phyloP scores from a whole-genome alignment of 1,140 invertebrate species.

The Apis dorsata region DNA sequence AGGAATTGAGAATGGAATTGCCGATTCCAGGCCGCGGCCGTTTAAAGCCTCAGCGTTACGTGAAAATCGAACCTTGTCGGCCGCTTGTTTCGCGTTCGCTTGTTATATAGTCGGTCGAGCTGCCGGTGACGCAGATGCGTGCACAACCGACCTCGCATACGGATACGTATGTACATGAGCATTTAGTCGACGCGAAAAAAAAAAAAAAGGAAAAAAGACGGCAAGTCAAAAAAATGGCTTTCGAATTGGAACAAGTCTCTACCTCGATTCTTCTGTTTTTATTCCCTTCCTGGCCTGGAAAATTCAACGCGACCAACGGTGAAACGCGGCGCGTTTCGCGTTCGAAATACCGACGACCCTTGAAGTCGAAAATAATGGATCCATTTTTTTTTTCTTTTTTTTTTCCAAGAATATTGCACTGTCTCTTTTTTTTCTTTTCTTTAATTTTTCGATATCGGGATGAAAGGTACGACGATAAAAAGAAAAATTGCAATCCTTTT shows the following conservation, averaged over 20 bases:
- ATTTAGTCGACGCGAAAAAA: neutral
- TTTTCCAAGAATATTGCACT: neutral
- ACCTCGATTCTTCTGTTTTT: constrained; percentile 12
- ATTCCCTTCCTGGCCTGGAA: neutral
- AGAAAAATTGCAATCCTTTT: too few relatives aligned
- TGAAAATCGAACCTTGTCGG: constrained; percentile 28
- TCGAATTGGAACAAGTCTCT: constrained; percentile 1
- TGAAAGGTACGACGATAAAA: neutral
- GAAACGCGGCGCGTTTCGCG: neutral
- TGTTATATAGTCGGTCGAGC: neutral
- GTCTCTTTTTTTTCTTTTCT: neutral
- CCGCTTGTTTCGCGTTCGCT: too few relatives aligned
- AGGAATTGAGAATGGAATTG: constrained; percentile 33
- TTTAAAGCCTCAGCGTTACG: constrained; percentile 25
- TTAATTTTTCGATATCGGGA: neutral
- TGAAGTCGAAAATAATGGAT: neutral
- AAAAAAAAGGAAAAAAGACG: neutral
- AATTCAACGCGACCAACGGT: constrained; percentile 20
- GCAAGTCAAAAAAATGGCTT: neutral
- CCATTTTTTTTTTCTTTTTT: rapidly evolving
- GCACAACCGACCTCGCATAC: neutral
- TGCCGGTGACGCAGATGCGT: neutral
- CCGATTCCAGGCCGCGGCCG: constrained; percentile 22
- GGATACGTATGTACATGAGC: neutral
- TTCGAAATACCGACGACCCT: neutral